phyloP scores from a whole-genome alignment of 2,888 invertebrate species.

The Eupithecia inturbata region DNA sequence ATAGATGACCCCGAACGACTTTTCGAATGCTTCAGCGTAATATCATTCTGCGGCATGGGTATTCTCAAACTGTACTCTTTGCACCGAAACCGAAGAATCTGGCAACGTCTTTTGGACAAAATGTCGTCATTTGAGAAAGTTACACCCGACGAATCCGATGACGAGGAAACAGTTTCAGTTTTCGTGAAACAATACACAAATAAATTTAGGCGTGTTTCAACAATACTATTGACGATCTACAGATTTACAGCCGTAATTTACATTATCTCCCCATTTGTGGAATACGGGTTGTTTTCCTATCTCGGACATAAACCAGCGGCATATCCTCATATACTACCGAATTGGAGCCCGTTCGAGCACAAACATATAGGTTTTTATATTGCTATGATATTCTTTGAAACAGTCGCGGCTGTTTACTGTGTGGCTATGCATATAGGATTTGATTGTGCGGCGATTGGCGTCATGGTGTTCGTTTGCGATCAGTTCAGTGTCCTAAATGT shows the following conservation, averaged over 20 bases:
- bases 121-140: constrained; percentile 48
- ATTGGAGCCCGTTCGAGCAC: constrained; percentile 62
- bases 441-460: constrained; percentile 62
- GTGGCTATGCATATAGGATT: constrained; percentile 65
- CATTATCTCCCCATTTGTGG: constrained; percentile 65
- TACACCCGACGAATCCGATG: constrained; percentile 49
- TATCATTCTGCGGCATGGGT: constrained; percentile 68
- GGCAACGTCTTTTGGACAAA: constrained; percentile 57
- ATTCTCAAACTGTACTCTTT: constrained; percentile 62
- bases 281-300: constrained; percentile 50
- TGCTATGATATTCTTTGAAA: constrained; percentile 55
- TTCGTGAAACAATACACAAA: constrained; percentile 55
- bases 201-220: constrained; percentile 52
- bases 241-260: constrained; percentile 58
- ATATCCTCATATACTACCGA: constrained; percentile 67
- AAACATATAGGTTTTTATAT: constrained; percentile 54
- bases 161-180: constrained; percentile 40
- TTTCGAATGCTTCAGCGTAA: constrained; percentile 67
- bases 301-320: constrained; percentile 38
- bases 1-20: constrained; percentile 56
- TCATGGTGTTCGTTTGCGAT: constrained; percentile 71
- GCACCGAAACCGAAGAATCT: constrained; percentile 47
- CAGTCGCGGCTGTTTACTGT: constrained; percentile 59
- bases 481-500: constrained; percentile 61
- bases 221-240: constrained; percentile 58